Conservation (phyloP, 2,797 vertebrate species). For the Gobio occitaniae region DNA sequence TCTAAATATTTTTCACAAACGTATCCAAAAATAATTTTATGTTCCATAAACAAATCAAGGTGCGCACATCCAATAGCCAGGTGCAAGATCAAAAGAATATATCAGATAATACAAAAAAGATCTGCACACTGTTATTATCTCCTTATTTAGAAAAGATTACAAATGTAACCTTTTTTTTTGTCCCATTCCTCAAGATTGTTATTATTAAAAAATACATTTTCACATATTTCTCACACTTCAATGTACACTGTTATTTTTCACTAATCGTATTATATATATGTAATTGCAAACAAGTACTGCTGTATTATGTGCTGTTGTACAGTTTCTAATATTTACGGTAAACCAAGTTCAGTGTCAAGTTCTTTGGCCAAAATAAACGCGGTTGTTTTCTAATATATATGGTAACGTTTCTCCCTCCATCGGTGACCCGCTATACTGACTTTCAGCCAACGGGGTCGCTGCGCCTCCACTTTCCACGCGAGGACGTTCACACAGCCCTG, state of each 20-base stretch:
- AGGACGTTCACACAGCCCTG: constrained; percentile 67
- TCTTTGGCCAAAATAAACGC: not conserved
- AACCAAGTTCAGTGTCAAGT: not conserved
- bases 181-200: not conserved
- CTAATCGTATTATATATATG: too few relatives aligned
- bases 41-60: not conserved
- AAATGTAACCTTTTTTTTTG: not conserved
- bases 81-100: too few relatives aligned
- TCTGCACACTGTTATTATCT: too few relatives aligned
- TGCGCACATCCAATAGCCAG: too few relatives aligned
- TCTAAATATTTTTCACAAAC: not conserved
- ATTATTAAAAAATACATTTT: too few relatives aligned
- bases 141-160: too few relatives aligned
- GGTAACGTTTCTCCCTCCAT: constrained; percentile 26
- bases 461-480: constrained; percentile 62
- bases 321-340: not conserved
- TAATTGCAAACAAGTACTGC: too few relatives aligned
- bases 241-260: too few relatives aligned
- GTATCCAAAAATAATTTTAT: not conserved
- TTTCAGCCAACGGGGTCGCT: constrained; percentile 75
- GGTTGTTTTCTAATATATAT: not conserved
- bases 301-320: not conserved
- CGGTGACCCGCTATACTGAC: constrained; percentile 55
- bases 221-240: too few relatives aligned
- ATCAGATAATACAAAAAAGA: too few relatives aligned